A percentile compares a stretch with the other conserved stretches of the same genome.
phyloP scores from a whole-genome alignment of 2,797 vertebrate genomes.

The Smutsia gigantea region DNA sequence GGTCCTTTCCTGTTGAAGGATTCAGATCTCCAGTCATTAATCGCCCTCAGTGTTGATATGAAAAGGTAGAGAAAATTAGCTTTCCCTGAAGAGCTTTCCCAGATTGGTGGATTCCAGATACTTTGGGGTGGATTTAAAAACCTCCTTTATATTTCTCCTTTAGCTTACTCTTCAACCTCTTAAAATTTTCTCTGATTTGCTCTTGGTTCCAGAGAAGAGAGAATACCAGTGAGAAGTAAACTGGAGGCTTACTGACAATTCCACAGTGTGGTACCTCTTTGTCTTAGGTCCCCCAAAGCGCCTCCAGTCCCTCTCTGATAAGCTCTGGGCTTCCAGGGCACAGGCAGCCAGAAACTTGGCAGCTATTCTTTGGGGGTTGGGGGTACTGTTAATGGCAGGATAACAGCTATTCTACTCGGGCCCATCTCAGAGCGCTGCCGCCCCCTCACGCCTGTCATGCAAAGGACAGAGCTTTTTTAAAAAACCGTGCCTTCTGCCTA shows the following conservation, averaged over 20 bases:
- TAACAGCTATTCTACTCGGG: not conserved
- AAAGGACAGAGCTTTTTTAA: slow-evolving; percentile 55
- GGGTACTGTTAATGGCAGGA: slow-evolving; percentile 50
- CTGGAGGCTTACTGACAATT: not conserved
- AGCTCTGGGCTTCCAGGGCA: slow-evolving; percentile 16
- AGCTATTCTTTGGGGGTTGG: not conserved
- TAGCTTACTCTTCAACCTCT: not conserved
- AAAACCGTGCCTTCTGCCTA: not conserved
- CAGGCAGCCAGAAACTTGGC: not conserved
- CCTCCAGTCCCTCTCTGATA: not conserved
- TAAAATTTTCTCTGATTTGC: not conserved
- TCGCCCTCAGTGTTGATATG: not conserved
- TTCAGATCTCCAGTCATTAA: not conserved
- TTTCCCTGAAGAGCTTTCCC: not conserved
- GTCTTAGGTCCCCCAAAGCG: not conserved
- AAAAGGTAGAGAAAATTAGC: slow-evolving; percentile 6
- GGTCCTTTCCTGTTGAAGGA: not conserved
- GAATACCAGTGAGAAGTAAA: not conserved
- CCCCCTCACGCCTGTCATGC: slow-evolving; percentile 63
- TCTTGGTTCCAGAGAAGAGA: not conserved
- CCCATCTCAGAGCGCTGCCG: slow-evolving; percentile 68
- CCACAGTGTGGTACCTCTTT: not conserved
- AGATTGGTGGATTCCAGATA: not conserved
- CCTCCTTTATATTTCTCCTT: not conserved
- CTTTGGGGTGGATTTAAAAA: slow-evolving; percentile 20